Base-by-base conservation (phyloP, 2,888 invertebrate genomes). In the Drosophila pseudotalamancana region DNA sequence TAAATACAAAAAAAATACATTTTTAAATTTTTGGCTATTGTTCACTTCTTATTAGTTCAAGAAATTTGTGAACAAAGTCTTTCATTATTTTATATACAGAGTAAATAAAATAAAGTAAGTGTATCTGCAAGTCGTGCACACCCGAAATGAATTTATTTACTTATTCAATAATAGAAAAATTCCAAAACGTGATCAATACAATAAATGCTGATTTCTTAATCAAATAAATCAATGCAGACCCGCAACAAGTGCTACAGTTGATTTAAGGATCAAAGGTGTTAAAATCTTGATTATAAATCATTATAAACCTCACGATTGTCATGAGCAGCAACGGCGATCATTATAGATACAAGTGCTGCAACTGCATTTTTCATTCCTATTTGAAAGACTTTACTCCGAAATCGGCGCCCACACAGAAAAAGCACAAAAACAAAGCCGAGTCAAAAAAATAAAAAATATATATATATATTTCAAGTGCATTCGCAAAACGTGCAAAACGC, bases 381-480 rank as follows among this genome's bases (percentile, higher is more conserved):
- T 45, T 29, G 34, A 53, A 63, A 63, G 56, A 50, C 51, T 55
- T 51, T 37, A 69, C 48, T 31, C 43, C 23, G 6, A 35, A 37
- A 51, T 29, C 12, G 18, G 21, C 46, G 25, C 43, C 46, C 53
- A 40, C 57, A 64, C 56, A 34, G n/a, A 18, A 31, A 43, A 51
- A 16, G 6, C 14, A 16, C n/a, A n/a, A n/a, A n/a, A 63, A 14
- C 11, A 14, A 55, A 51, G 39, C 8, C 34, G 39, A 18, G 19
- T 25, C 19, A 48, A 18, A 51, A n/a, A n/a, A n/a, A n/a, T n/a
- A n/a, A n/a, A n/a, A n/a, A n/a, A n/a, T n/a, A n/a, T n/a, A n/a
- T n/a, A n/a, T n/a, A n/a, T n/a, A 49, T 21, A 49, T 55, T 70
- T 70, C 65, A 70, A 71, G 70, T 65, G 72, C 70, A 71, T 43